Evolutionary conservation across 2,888 invertebrate species (phyloP).

Genomic region (Cheilosia vernalis): DNA sequence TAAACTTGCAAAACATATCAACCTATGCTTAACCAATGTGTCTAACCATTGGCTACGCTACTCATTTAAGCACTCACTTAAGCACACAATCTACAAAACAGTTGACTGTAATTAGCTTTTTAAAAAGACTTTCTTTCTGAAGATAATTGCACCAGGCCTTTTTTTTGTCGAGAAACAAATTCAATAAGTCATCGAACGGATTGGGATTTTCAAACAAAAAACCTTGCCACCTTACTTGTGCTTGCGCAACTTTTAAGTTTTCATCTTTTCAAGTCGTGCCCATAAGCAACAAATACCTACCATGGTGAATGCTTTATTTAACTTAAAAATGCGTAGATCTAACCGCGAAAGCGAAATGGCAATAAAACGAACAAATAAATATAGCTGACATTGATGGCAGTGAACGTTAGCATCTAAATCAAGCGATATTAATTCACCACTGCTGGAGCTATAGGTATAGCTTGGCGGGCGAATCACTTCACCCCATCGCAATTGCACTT

Average conservation of each 20-base stretch:
- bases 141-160: slow-evolving; percentile 8
- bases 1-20: too few relatives aligned
- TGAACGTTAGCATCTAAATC: not conserved
- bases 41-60: too few relatives aligned
- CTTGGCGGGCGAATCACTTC: slow-evolving; percentile 36
- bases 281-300: not conserved
- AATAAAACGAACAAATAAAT: not conserved
- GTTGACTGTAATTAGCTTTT: slow-evolving; percentile 12
- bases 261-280: not conserved
- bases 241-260: not conserved
- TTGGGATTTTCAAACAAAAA: slow-evolving; percentile 9
- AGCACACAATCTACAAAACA: not conserved
- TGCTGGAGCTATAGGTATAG: slow-evolving; percentile 24
- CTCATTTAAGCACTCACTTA: not conserved
- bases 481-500: not conserved
- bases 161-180: slow-evolving; percentile 32
- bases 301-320: not conserved
- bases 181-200: slow-evolving; percentile 10
- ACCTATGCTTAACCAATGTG: too few relatives aligned
- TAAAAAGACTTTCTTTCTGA: slow-evolving; percentile 16
- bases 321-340: slow-evolving; percentile 22
- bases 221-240: not conserved
- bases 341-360: slow-evolving; percentile 35
- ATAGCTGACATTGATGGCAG: not conserved
- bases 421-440: slow-evolving; percentile 8